A percentile compares a stretch with the other conserved stretches of the same genome.
phyloP scores from a whole-genome alignment of 2,113 vertebrate species.

The Tenebrosternarchus preto region DNA sequence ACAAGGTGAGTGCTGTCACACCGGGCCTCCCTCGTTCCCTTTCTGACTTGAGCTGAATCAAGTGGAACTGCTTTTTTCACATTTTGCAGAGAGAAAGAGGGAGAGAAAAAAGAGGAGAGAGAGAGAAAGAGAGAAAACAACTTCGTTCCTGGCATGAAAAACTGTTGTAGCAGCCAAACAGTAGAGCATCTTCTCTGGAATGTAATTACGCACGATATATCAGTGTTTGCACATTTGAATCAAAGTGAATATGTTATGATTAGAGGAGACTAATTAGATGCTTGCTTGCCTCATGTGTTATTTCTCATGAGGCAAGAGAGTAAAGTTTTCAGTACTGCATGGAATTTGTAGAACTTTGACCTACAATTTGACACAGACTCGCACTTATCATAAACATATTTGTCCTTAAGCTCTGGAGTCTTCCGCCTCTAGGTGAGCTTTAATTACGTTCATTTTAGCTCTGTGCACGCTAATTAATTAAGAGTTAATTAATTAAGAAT shows the following conservation, averaged over 20 bases:
- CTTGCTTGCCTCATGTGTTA: constrained; percentile 16
- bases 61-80: not conserved
- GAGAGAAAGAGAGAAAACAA: not conserved
- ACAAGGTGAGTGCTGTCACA: constrained; percentile 26
- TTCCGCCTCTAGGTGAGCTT: constrained; percentile 29
- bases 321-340: not conserved
- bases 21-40: constrained; percentile 3
- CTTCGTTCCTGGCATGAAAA: constrained; percentile 18
- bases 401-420: constrained; percentile 19
- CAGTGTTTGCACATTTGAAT: constrained; percentile 34
- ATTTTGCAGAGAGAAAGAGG: constrained; percentile 13
- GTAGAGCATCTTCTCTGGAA: constrained; percentile 37
- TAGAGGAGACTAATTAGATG: constrained; percentile 33
- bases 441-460: constrained; percentile 29
- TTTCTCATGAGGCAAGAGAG: not conserved
- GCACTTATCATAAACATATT: constrained; percentile 14
- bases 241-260: constrained; percentile 48
- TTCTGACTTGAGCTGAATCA: constrained; percentile 1
- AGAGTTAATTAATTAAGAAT: constrained; percentile 5
- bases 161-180: constrained; percentile 4
- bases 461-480: constrained; percentile 34
- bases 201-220: constrained; percentile 13
- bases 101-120: not conserved
- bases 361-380: not conserved
- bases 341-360: not conserved